These are phyloP conservation scores for Coelopa frigida DNA, from an alignment of 1,140 invertebrate genomes.

Conservation along the genomic window DNA sequence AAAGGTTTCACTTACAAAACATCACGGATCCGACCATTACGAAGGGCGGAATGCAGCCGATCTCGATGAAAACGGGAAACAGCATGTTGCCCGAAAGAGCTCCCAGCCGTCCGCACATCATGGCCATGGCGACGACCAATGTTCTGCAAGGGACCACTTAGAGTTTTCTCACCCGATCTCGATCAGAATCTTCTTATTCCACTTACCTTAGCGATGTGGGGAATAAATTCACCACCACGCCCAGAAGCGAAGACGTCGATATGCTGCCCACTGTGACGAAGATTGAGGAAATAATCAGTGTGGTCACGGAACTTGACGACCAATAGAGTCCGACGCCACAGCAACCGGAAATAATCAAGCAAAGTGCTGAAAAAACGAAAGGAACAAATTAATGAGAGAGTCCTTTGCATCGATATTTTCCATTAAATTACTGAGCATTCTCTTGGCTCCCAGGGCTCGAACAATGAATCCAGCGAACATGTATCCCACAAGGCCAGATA, in stretches of 20 bases:
- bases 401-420: neutral
- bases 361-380: slow-evolving; percentile 27
- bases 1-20: slow-evolving; percentile 21
- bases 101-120: slow-evolving; percentile 40
- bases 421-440: slow-evolving; percentile 38
- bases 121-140: slow-evolving; percentile 31
- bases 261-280: slow-evolving; percentile 33
- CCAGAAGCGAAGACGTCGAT: slow-evolving; percentile 32
- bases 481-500: slow-evolving; percentile 47
- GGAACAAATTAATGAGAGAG: slow-evolving; percentile 1
- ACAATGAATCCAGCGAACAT: slow-evolving; percentile 46
- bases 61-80: slow-evolving; percentile 34
- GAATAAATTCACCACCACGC: slow-evolving; percentile 33
- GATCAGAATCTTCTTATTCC: neutral
- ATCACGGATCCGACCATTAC: slow-evolving; percentile 33
- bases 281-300: slow-evolving; percentile 27
- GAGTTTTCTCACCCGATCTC: neutral
- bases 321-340: slow-evolving; percentile 45
- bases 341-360: slow-evolving; percentile 35
- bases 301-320: slow-evolving; percentile 43
- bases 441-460: slow-evolving; percentile 46
- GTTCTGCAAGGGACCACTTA: slow-evolving; percentile 19
- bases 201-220: slow-evolving; percentile 37
- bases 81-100: slow-evolving; percentile 38
- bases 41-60: slow-evolving; percentile 39